phyloP scores from a whole-genome alignment of 2,888 invertebrate genomes.

The Eilema sororculum region DNA sequence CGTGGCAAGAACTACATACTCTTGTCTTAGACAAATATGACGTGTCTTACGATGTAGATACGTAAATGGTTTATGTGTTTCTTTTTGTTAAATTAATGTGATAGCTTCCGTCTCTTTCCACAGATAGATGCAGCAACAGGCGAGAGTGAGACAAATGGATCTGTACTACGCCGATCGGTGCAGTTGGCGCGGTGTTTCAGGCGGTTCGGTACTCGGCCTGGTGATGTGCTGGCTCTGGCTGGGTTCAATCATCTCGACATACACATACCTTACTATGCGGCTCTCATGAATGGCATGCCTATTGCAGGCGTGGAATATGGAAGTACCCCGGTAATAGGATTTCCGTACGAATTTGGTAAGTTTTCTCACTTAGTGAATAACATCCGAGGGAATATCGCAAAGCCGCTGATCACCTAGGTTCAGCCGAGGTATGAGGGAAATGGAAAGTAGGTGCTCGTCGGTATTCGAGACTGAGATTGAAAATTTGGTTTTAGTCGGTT shows the following conservation, averaged over 20 bases:
- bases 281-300: constrained; percentile 68
- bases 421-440: too few relatives aligned
- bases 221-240: constrained; percentile 69
- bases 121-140: constrained; percentile 78
- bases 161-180: constrained; percentile 64
- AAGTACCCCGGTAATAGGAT: constrained; percentile 25
- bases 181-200: constrained; percentile 65
- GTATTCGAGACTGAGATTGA: too few relatives aligned
- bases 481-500: too few relatives aligned
- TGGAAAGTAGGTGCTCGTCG: too few relatives aligned
- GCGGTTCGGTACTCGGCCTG: constrained; percentile 62
- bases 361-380: neutral
- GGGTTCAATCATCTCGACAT: constrained; percentile 74
- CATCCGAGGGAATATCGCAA: too few relatives aligned
- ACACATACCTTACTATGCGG: constrained; percentile 73
- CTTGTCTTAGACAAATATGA: too few relatives aligned
- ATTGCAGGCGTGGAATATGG: constrained; percentile 65
- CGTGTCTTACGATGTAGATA: too few relatives aligned
- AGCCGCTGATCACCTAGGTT: too few relatives aligned
- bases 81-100: neutral
- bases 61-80: too few relatives aligned
- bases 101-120: neutral
- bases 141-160: constrained; percentile 64
- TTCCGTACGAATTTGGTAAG: constrained; percentile 69
- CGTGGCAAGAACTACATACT: too few relatives aligned